Percentiles rank a stretch among this genome's conserved stretches.
Evolutionary conservation across 2,888 invertebrate species (phyloP).

Genomic region (Leucozona laternaria): DNA sequence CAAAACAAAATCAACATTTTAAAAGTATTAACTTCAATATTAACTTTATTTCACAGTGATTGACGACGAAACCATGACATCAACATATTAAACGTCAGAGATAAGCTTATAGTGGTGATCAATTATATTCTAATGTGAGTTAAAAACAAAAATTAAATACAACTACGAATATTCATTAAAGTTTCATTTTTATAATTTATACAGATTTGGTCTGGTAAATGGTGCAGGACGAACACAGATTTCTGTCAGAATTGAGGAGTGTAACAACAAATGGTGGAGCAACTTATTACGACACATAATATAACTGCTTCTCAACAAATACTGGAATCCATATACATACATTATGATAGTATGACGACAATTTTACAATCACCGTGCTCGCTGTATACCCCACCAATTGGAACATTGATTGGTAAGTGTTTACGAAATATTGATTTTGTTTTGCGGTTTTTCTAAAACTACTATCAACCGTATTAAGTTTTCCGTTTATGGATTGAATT

Average conservation of each 20-base stretch:
- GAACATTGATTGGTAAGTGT: slow-evolving; percentile 87
- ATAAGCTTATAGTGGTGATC: slow-evolving; percentile 94
- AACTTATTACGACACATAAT: slow-evolving; percentile 86
- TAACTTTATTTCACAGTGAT: slow-evolving; percentile 47
- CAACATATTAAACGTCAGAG: slow-evolving; percentile 94
- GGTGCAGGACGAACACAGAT: slow-evolving; percentile 95
- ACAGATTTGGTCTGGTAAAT: slow-evolving; percentile 94
- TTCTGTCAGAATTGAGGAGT: slow-evolving; percentile 91
- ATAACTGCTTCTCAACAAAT: slow-evolving; percentile 80
- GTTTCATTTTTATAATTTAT: background rate
- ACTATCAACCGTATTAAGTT: too few relatives aligned
- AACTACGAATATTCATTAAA: slow-evolving; percentile 7
- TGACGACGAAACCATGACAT: slow-evolving; percentile 95
- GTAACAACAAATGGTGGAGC: slow-evolving; percentile 83
- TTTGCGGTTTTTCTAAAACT: too few relatives aligned
- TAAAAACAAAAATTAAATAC: too few relatives aligned
- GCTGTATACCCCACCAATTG: slow-evolving; percentile 91
- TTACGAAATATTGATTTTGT: background rate
- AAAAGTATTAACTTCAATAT: slow-evolving; percentile 1
- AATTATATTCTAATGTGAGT: slow-evolving; percentile 94
- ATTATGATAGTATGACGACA: slow-evolving; percentile 89
- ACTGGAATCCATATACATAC: slow-evolving; percentile 84
- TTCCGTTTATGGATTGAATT: background rate
- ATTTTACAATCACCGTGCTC: slow-evolving; percentile 89
- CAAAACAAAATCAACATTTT: background rate